Evolutionary conservation across 2,113 vertebrate species (phyloP), one percentile per base, ranked within the genome.

Genomic region (Ellobius talpinus): DNA sequence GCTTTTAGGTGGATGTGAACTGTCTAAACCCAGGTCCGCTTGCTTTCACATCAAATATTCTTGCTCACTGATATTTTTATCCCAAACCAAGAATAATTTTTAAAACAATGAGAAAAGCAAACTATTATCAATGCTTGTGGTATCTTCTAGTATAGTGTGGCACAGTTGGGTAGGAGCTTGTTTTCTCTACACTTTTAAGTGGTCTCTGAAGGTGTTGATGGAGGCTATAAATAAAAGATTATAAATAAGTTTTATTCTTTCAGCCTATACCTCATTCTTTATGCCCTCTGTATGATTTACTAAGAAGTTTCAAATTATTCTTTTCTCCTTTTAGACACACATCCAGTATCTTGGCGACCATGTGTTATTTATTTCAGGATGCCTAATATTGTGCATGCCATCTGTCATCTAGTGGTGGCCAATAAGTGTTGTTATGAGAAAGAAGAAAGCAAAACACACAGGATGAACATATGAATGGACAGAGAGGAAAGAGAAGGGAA

Each of bases 331-430:
- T 33, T 93, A 93, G 33, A 77, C 36, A 88, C 24, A 92, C 23
- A 76, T 76, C 79, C 82, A 65, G 66, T 70, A 81, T 45, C 76
- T 92, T 84, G 74, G 79, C 93, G 73, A 91, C 76, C 79, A 91
- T 79, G 55, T 68, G 39, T 66, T 93, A 95, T 95, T 97, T 95
- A 94, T 92, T 93, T 94, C 65, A 93, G 74, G 50, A 92, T 93
- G 93, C 42, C 79, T 93, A 96, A 79, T 93, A 92, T 90, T 92
- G 58, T 68, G n/a, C 55, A 77, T 90, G 16, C 16, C 90, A 94
- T 95, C 93, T 97, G 92, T 50, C 39, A 93, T 26, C 47, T 5
- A 68, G 7, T 82, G 68, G 36, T 89, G 42, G 82, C 77, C 72
- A 97, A 16, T 93, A 87, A 76, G 66, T 74, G 13, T 77, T 95